phyloP scores from a whole-genome alignment of 2,797 vertebrate species.

The Notamacropus eugenii region DNA sequence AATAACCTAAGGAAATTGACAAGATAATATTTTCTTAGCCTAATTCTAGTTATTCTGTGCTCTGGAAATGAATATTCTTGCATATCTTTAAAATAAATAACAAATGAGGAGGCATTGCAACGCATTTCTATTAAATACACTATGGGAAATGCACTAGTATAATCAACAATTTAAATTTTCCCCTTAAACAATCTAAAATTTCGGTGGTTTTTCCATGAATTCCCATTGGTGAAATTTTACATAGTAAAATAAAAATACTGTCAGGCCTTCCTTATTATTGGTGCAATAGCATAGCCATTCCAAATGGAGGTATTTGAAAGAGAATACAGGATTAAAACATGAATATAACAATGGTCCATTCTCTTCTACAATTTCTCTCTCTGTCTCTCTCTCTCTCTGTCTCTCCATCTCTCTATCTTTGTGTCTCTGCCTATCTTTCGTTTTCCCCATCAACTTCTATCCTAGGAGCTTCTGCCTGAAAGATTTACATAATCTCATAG shows the following conservation, averaged over 20 bases:
- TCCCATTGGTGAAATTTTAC: background rate
- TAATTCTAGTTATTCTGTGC: background rate
- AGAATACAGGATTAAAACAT: background rate
- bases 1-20: background rate
- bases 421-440: too few relatives aligned
- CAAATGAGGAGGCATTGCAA: too few relatives aligned
- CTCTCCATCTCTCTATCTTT: too few relatives aligned
- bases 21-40: background rate
- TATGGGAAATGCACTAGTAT: background rate
- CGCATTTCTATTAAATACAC: too few relatives aligned
- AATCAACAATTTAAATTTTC: background rate
- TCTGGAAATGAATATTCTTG: background rate
- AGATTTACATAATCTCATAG: background rate
- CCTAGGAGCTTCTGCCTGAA: background rate
- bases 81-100: too few relatives aligned
- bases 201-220: background rate
- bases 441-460: too few relatives aligned
- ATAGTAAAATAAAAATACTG: background rate
- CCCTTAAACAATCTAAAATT: background rate
- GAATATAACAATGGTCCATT: background rate
- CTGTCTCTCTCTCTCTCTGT: too few relatives aligned
- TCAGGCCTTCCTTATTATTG: background rate
- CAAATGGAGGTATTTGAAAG: background rate
- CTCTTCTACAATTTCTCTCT: background rate
- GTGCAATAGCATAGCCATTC: background rate